Percentiles rank a stretch among this genome's conserved stretches.
These are phyloP conservation scores for Mormyrus hasselquistii DNA, from an alignment of 2,797 vertebrate genomes.

Conservation along the genomic window DNA sequence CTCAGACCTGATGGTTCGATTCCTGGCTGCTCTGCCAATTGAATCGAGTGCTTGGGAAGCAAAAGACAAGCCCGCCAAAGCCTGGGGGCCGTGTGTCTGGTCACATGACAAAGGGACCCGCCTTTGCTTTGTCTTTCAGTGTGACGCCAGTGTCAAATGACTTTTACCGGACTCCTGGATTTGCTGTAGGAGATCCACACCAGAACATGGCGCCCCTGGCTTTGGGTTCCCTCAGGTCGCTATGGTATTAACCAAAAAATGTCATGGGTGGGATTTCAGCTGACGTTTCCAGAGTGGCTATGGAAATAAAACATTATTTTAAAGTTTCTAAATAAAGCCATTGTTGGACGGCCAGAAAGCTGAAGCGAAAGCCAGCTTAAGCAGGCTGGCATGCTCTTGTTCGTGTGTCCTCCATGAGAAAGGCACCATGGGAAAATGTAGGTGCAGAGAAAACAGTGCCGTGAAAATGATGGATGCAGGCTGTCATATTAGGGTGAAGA, in stretches of 20 bases:
- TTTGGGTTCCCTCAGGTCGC: constrained; percentile 50
- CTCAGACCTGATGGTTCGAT: not conserved
- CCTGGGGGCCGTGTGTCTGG: not conserved
- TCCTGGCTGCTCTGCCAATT: not conserved
- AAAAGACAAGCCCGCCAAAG: too few species aligned
- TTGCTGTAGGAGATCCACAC: not conserved
- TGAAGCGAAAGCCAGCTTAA: not conserved
- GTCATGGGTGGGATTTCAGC: constrained; percentile 51
- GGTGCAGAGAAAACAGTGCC: not conserved
- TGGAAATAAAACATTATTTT: constrained; percentile 17
- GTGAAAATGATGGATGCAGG: not conserved
- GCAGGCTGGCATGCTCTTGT: not conserved
- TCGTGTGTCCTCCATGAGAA: not conserved
- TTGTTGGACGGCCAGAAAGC: not conserved
- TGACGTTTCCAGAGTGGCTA: constrained; percentile 44
- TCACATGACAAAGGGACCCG: not conserved
- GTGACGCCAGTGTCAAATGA: not conserved
- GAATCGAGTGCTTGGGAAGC: not conserved
- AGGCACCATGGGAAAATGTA: not conserved
- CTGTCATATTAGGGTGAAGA: not conserved
- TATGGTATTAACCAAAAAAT: constrained; percentile 54
- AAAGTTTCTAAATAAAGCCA: constrained; percentile 15
- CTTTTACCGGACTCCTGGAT: not conserved
- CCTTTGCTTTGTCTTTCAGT: not conserved
- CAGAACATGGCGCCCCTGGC: constrained; percentile 21